Conservation (phyloP, 2,113 vertebrate genomes). For the Diphyllodes magnificus region DNA sequence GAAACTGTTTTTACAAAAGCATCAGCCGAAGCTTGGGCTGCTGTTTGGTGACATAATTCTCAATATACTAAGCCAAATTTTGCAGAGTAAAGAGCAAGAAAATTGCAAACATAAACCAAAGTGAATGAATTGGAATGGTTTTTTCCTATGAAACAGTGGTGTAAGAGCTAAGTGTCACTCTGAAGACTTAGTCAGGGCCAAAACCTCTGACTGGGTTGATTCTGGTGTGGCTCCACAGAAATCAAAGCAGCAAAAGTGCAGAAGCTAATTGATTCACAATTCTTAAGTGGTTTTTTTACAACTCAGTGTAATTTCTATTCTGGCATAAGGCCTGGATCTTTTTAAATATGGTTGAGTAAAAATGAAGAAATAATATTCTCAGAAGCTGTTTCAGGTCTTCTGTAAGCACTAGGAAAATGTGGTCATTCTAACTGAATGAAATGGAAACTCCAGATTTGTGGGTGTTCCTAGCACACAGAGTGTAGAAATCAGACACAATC, state of each 20-base stretch:
- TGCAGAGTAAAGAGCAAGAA: constrained; percentile 5
- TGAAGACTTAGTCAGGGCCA: not conserved
- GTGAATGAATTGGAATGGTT: not conserved
- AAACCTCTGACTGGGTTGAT: not conserved
- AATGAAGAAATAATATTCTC: not conserved
- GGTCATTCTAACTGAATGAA: not conserved
- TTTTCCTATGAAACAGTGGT: not conserved
- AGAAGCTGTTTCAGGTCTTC: not conserved
- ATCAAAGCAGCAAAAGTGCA: not conserved
- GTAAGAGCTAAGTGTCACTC: not conserved
- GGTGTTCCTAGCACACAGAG: not conserved
- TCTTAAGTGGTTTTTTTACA: not conserved
- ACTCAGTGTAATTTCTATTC: not conserved
- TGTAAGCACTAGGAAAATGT: not conserved
- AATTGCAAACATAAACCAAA: not conserved
- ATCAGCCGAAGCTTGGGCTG: not conserved
- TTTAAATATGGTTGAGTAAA: not conserved
- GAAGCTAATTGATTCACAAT: not conserved
- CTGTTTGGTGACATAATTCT: constrained; percentile 4
- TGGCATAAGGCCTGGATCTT: not conserved
- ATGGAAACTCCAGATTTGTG: not conserved
- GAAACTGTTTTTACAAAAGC: constrained; percentile 10
- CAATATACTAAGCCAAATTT: not conserved
- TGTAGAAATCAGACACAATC: not conserved
- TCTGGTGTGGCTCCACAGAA: not conserved